These are phyloP conservation scores for Dermatophagoides farinae DNA, from an alignment of 1,140 invertebrate genomes.

Conservation along the genomic window DNA sequence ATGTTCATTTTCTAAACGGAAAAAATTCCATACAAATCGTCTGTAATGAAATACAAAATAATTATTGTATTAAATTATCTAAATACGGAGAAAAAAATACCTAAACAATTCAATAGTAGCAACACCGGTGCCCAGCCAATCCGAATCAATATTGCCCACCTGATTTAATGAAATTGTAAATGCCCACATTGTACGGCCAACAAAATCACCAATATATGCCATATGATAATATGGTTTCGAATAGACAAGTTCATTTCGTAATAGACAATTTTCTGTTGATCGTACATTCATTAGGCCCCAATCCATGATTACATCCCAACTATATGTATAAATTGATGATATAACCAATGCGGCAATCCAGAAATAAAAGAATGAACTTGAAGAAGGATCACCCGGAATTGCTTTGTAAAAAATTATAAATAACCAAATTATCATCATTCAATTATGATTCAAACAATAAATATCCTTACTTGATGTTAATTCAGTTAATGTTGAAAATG, in stretches of 20 bases:
- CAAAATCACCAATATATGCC: slow-evolving; percentile 84
- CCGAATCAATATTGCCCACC: slow-evolving; percentile 49
- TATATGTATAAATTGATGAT: slow-evolving; percentile 62
- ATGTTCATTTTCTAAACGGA: slow-evolving; percentile 97
- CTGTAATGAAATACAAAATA: slow-evolving; percentile 30
- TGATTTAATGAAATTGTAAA: slow-evolving; percentile 67
- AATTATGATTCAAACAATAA: background rate
- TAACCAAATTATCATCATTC: background rate
- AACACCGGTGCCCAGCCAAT: slow-evolving; percentile 68
- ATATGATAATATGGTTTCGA: slow-evolving; percentile 68
- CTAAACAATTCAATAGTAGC: slow-evolving; percentile 77
- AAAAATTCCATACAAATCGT: slow-evolving; percentile 98
- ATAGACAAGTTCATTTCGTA: slow-evolving; percentile 42
- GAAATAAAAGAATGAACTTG: slow-evolving; percentile 55
- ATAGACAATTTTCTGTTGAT: slow-evolving; percentile 25
- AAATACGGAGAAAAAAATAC: too few species aligned
- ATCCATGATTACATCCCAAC: slow-evolving; percentile 95
- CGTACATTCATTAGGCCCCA: slow-evolving; percentile 83
- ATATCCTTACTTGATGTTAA: slow-evolving; percentile 32
- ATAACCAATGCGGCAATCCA: slow-evolving; percentile 52
- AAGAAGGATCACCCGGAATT: slow-evolving; percentile 8
- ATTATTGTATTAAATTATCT: slow-evolving; percentile 30
- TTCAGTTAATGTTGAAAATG: slow-evolving; percentile 54
- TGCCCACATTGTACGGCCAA: slow-evolving; percentile 80
- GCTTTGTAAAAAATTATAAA: background rate